Evolutionary conservation across 1,140 invertebrate species (phyloP).

Genomic region (Lithobius niger): DNA sequence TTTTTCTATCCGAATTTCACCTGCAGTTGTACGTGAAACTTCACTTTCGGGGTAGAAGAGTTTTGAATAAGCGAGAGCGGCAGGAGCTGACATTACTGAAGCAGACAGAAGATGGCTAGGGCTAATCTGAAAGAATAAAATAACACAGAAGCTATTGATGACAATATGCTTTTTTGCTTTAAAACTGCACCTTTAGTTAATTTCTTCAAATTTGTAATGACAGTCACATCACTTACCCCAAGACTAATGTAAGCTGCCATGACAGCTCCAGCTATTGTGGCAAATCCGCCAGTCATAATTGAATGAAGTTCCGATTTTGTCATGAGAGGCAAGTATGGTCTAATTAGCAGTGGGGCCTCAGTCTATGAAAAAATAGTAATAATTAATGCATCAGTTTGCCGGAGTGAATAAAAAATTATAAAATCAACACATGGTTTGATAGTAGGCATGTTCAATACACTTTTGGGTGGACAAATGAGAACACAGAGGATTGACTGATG

Average conservation of each 20-base stretch:
- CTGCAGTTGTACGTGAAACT: conserved; percentile 49
- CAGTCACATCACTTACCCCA: conserved; percentile 56
- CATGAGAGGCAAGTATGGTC: conserved; percentile 64
- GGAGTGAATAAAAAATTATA: too few relatives aligned
- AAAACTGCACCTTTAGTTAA: too few relatives aligned
- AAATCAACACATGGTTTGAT: too few relatives aligned
- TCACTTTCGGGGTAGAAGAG: conserved; percentile 81
- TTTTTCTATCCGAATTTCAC: conserved; percentile 37
- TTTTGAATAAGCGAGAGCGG: conserved; percentile 75
- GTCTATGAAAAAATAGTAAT: conserved; percentile 41
- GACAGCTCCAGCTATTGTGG: conserved; percentile 82
- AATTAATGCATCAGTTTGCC: neutral
- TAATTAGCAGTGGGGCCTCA: conserved; percentile 77
- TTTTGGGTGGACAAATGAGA: too few relatives aligned
- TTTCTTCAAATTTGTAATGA: too few relatives aligned
- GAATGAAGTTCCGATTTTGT: conserved; percentile 85
- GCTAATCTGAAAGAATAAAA: conserved; percentile 28
- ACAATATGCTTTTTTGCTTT: too few relatives aligned
- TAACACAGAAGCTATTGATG: too few relatives aligned
- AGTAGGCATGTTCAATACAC: too few relatives aligned
- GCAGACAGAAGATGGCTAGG: conserved; percentile 55
- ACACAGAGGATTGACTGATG: too few relatives aligned
- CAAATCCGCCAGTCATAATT: conserved; percentile 85
- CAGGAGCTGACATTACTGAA: conserved; percentile 89
- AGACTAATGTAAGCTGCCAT: conserved; percentile 83